Evolutionary conservation across 2,888 invertebrate genomes (phyloP).

Genomic region (Bombyx huttoni): DNA sequence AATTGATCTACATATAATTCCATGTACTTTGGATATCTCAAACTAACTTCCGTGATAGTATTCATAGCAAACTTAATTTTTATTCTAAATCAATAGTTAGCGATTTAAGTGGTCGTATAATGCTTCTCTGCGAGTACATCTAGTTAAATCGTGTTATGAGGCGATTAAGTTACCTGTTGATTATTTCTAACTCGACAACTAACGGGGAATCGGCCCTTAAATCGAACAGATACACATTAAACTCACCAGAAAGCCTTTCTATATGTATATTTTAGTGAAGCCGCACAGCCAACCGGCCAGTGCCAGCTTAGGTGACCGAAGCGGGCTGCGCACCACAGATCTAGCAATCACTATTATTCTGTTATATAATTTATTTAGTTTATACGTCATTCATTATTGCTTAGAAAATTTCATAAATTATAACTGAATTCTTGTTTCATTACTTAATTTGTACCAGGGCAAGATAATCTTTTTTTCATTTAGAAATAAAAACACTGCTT

Average conservation of each 20-base stretch:
- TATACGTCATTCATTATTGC: too few relatives aligned
- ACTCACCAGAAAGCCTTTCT: slow-evolving; percentile 32
- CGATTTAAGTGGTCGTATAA: neutral
- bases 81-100: neutral
- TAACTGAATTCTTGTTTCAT: neutral
- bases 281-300: slow-evolving; percentile 37
- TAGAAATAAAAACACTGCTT: too few relatives aligned
- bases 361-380: too few relatives aligned
- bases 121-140: too few relatives aligned
- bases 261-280: slow-evolving; percentile 26
- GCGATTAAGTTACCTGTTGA: slow-evolving; percentile 20
- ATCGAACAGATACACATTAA: slow-evolving; percentile 22
- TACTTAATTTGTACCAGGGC: neutral
- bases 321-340: slow-evolving; percentile 32
- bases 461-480: too few relatives aligned
- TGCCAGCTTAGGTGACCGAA: slow-evolving; percentile 39
- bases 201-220: slow-evolving; percentile 23
- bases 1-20: too few relatives aligned
- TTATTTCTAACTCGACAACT: slow-evolving; percentile 19
- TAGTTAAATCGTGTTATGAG: slow-evolving; percentile 7
- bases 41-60: too few relatives aligned
- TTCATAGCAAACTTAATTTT: neutral
- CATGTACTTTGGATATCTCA: too few relatives aligned
- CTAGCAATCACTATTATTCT: slow-evolving; percentile 8
- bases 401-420: neutral